Percentiles rank a stretch among this genome's conserved stretches.
Evolutionary conservation across 2,797 vertebrate genomes (phyloP).

Genomic region (Cottoperca gobio): DNA sequence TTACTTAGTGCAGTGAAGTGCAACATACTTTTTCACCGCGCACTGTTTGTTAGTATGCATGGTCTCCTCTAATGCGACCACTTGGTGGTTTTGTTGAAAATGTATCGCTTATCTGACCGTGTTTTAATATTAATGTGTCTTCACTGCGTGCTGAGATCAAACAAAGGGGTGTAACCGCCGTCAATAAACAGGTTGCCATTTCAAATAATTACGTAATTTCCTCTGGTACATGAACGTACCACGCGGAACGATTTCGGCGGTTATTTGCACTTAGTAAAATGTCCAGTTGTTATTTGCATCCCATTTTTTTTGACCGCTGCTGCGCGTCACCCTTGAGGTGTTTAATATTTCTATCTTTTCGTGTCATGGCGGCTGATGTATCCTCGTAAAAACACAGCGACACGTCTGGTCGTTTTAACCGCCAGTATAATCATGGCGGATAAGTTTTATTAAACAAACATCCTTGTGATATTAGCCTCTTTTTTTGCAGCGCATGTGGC

Average conservation of each 20-base stretch:
- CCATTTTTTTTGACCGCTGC: constrained; percentile 21
- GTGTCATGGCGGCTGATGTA: constrained; percentile 68
- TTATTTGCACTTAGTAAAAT: fast-evolving
- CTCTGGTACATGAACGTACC: background rate
- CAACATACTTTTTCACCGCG: constrained; percentile 1
- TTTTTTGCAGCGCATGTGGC: constrained; percentile 32
- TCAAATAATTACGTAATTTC: constrained; percentile 19
- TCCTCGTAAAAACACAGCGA: constrained; percentile 38
- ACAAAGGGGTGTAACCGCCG: constrained; percentile 80
- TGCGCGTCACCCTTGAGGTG: constrained; percentile 52
- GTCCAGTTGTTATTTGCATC: background rate
- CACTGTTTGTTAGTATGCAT: background rate
- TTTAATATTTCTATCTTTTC: constrained; percentile 11
- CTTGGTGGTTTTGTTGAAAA: background rate
- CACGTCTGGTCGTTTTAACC: constrained; percentile 31
- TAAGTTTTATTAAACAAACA: background rate
- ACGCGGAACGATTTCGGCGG: fast-evolving
- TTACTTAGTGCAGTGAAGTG: constrained; percentile 69
- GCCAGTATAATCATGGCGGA: background rate
- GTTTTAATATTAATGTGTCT: background rate
- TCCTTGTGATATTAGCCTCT: constrained; percentile 4
- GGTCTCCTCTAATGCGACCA: fast-evolving
- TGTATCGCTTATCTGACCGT: fast-evolving
- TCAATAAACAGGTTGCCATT: constrained; percentile 65
- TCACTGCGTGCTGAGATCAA: constrained; percentile 41